Percentiles rank a stretch among this genome's conserved stretches.
Evolutionary conservation across 1,140 invertebrate species (phyloP).

Genomic region (Dendroctonus ponderosae): DNA sequence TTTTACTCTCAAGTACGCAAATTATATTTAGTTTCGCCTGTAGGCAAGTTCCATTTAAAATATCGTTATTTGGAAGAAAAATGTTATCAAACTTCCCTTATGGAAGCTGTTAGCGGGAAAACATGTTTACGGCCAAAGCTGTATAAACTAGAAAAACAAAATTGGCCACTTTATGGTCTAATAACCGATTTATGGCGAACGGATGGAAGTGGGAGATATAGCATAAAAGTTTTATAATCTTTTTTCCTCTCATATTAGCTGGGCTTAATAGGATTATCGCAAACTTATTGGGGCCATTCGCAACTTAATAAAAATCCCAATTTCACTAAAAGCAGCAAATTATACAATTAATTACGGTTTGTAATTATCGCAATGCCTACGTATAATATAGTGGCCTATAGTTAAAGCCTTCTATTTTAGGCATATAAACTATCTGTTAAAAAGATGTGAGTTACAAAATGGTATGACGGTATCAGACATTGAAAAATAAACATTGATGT

Average conservation of each 20-base stretch:
- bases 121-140: constrained; percentile 1
- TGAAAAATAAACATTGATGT: too few species aligned
- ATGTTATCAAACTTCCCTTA: neutral
- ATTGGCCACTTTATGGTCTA: constrained; percentile 8
- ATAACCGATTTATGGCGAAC: constrained; percentile 10
- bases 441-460: too few species aligned
- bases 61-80: neutral
- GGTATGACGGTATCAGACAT: too few species aligned
- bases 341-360: neutral
- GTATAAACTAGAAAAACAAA: constrained; percentile 7
- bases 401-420: too few species aligned
- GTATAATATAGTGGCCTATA: too few species aligned
- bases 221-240: constrained; percentile 13
- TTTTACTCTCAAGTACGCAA: too few species aligned
- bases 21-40: too few species aligned
- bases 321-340: constrained; percentile 10
- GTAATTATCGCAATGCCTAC: too few species aligned
- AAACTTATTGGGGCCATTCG: constrained; percentile 11
- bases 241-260: constrained; percentile 5
- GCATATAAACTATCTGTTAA: too few species aligned
- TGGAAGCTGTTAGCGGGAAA: neutral
- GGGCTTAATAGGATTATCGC: constrained; percentile 10
- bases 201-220: constrained; percentile 13
- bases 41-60: too few species aligned
- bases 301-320: constrained; percentile 14